These are phyloP conservation scores for Malurus melanocephalus DNA, from an alignment of 2,113 vertebrate species.

Conservation along the genomic window DNA sequence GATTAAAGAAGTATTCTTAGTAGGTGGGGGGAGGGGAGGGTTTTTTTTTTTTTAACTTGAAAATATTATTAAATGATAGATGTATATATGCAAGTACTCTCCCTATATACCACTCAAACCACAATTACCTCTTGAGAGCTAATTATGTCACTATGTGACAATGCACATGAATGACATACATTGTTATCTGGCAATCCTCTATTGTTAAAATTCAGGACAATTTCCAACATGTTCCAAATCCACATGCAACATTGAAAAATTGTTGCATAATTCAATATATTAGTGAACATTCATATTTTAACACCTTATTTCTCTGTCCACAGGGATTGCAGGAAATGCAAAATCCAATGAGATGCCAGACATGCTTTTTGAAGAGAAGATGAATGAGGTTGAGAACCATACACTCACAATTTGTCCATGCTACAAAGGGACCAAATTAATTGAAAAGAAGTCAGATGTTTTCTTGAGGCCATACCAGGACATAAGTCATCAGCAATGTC, in stretches of 20 bases:
- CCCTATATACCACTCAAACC: neutral
- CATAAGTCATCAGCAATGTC: neutral
- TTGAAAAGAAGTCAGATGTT: neutral
- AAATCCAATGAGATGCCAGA: neutral
- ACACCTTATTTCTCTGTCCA: neutral
- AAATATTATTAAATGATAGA: neutral
- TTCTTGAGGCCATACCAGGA: neutral
- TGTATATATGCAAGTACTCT: neutral
- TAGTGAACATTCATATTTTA: neutral
- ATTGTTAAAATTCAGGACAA: neutral
- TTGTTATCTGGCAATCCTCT: neutral
- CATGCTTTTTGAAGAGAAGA: neutral
- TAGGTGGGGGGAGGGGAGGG: neutral
- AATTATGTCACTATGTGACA: neutral
- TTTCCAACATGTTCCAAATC: neutral
- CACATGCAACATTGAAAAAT: neutral
- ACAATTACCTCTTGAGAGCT: neutral
- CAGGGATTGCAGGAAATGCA: neutral
- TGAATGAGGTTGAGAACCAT: neutral
- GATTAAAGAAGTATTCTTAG: neutral
- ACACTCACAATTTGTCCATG: neutral
- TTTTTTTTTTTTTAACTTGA: neutral
- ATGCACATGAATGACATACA: neutral
- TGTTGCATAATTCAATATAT: neutral
- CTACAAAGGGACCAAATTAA: neutral